Evolutionary conservation across 2,888 invertebrate species (phyloP).

Genomic region (Epinotia nisella): DNA sequence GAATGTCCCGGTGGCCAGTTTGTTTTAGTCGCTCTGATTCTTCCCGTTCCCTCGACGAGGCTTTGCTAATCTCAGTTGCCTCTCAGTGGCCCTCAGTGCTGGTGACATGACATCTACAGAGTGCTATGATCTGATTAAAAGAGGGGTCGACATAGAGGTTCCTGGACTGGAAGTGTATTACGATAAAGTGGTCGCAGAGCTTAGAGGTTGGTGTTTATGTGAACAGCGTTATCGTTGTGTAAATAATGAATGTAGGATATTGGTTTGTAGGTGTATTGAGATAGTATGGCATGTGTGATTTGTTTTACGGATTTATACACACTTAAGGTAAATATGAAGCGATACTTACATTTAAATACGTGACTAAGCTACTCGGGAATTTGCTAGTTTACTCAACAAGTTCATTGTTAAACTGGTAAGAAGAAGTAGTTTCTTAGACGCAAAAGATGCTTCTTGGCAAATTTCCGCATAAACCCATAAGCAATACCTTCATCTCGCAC

Average conservation of each 20-base stretch:
- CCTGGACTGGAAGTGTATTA: conserved; percentile 83
- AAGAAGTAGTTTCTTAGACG: neutral
- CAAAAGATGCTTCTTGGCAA: conserved; percentile 15
- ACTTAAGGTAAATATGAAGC: conserved; percentile 23
- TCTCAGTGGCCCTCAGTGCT: conserved; percentile 53
- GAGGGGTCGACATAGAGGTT: conserved; percentile 80
- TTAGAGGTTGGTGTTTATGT: conserved; percentile 80
- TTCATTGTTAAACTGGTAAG: neutral
- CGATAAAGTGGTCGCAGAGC: conserved; percentile 84
- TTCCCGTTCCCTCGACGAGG: conserved; percentile 68
- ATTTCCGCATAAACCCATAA: conserved; percentile 50
- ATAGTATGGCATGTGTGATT: conserved; percentile 21
- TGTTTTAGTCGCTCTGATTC: conserved; percentile 83
- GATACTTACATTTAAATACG: neutral
- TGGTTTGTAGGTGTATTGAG: conserved; percentile 14
- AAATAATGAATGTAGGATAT: conserved; percentile 14
- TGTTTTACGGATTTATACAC: conserved; percentile 2
- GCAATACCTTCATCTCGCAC: conserved; percentile 22
- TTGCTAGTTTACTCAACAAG: neutral
- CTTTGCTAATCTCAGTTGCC: conserved; percentile 60
- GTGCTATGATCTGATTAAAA: conserved; percentile 81
- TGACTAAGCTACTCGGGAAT: neutral
- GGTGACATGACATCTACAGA: conserved; percentile 81
- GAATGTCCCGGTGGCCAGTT: conserved; percentile 78
- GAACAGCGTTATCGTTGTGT: conserved; percentile 44